Evolutionary conservation across 2,888 invertebrate genomes (phyloP), one percentile per base, ranked within the genome.

Genomic region (Macrosoma leucophasiata): DNA sequence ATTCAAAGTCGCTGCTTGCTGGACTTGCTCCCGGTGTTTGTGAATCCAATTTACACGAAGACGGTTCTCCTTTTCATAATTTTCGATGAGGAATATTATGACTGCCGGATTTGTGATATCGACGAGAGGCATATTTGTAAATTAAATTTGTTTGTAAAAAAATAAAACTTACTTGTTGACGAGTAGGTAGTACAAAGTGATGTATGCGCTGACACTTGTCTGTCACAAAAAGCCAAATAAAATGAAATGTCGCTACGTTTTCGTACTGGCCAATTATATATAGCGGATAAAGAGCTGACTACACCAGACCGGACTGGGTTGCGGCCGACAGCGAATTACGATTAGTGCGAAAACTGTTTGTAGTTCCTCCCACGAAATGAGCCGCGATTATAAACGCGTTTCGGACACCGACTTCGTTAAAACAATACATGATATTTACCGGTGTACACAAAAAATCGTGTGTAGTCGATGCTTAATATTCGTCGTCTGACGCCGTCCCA

Each of bases 31-130:
- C 8, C 42, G 46, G 37, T 72, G 52, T 35, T 61, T 62, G 26
- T 46, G 42, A 10, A 62, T 57, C 73, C 73, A 73, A 19, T 58
- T 63, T 4, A 64, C 39, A 1, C 70, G 57, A 3, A 65, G 40
- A 2, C 56, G 55, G 33, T 56, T 66, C 38, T 71, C 71, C 29
- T 59, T 68, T 23, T 68, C 64, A 41, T 66, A 65, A 29, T 53
- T 62, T 43, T 72, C 69, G 13, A 54, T 56, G 4, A 71, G 55
- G 39, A 69, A 62, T 31, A 55, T 59, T 24, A 69, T 65, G 2
- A 63, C 43, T n/a, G 54, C 55, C 0, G 71, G 71, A 13, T 62
- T 63, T 2, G 53, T 63, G 23, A 69, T 62, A 33, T 73, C 71
- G 8, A 55, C 12, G 15, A 60, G 33, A 30, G 68, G 54, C 66